A percentile compares a stretch with the other conserved stretches of the same genome.
Evolutionary conservation across 1,140 invertebrate genomes (phyloP).

Genomic region (Ridgeia piscesae): DNA sequence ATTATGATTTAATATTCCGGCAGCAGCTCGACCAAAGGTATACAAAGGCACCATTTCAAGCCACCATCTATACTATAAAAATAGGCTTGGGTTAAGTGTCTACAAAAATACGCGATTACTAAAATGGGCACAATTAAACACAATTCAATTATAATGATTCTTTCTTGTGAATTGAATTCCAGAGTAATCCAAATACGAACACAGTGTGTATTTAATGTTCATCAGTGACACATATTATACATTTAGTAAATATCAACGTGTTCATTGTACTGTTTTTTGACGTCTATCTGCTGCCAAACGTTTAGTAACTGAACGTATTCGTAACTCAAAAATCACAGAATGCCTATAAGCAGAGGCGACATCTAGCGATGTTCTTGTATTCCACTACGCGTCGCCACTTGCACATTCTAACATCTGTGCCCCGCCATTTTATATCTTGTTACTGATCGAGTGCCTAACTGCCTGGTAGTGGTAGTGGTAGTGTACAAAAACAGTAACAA

Average conservation of each 20-base stretch:
- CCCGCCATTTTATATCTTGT: not conserved
- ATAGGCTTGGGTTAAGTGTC: not conserved
- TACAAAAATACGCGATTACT: not conserved
- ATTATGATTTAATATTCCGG: not conserved
- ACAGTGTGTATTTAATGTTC: not conserved
- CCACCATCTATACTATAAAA: not conserved
- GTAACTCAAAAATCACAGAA: no score
- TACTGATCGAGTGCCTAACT: no score
- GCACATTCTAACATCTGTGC: not conserved
- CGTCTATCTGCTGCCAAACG: not conserved
- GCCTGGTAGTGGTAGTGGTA: not conserved
- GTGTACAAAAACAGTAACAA: not conserved
- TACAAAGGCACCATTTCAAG: not conserved
- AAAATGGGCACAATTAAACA: not conserved
- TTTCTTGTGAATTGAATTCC: not conserved
- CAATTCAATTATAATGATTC: not conserved
- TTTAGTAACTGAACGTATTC: no score
- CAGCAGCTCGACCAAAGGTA: no score
- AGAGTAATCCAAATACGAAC: not conserved
- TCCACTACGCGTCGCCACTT: not conserved
- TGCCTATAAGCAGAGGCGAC: not conserved
- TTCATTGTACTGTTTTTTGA: not conserved
- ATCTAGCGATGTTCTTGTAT: not conserved
- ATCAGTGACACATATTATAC: not conserved
- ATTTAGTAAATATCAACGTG: not conserved